phyloP scores from a whole-genome alignment of 2,113 vertebrate genomes.

The Aleadryas rufinucha region DNA sequence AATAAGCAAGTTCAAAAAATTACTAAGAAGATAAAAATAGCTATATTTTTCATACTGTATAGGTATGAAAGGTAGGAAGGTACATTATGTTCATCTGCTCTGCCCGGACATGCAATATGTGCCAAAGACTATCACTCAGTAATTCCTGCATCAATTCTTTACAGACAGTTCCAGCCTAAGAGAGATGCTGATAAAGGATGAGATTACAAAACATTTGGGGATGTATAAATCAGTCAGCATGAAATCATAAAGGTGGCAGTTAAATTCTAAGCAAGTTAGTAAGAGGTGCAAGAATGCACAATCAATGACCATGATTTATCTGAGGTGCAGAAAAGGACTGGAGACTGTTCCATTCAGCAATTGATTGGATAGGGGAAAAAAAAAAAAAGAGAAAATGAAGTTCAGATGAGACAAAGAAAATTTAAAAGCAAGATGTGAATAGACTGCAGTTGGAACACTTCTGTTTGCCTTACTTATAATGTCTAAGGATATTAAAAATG shows the following conservation, averaged over 20 bases:
- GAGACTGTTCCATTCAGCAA: conserved; percentile 27
- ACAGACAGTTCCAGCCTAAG: background rate
- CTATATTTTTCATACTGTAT: conserved; percentile 9
- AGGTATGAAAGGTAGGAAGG: background rate
- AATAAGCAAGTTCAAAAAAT: conserved; percentile 38
- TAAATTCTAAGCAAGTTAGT: conserved; percentile 48
- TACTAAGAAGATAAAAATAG: conserved; percentile 18
- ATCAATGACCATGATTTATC: conserved; percentile 56
- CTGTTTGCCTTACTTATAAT: conserved; percentile 19
- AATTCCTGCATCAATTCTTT: conserved; percentile 38
- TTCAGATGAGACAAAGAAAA: conserved; percentile 51
- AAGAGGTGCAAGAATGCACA: conserved; percentile 52
- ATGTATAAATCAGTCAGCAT: conserved; percentile 51
- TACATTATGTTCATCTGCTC: background rate
- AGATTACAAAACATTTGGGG: conserved; percentile 44
- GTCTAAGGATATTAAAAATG: conserved; percentile 25
- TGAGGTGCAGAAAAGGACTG: conserved; percentile 35
- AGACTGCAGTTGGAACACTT: conserved; percentile 11
- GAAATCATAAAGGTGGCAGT: conserved; percentile 52
- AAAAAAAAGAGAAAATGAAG: background rate
- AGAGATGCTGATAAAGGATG: conserved; percentile 27
- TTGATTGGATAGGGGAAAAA: background rate
- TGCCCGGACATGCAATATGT: background rate
- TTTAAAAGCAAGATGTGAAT: conserved; percentile 7
- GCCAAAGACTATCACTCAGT: background rate